Conservation (phyloP, 2,113 vertebrate species). For the Scytalopus superciliaris region DNA sequence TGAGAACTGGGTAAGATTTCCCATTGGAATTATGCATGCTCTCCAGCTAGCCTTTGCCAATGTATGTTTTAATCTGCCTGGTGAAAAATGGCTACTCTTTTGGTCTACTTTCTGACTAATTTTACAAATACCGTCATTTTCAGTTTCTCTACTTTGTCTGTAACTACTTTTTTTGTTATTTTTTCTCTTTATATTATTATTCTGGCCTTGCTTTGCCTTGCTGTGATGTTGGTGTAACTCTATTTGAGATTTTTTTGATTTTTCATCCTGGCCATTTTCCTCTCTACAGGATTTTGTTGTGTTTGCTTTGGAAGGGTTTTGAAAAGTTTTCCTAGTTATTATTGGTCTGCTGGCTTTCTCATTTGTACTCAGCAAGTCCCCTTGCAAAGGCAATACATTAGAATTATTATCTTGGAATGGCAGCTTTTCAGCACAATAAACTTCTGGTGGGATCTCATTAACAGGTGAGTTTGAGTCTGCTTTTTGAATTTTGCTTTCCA, state of each 20-base stretch:
- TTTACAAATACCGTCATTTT: background rate
- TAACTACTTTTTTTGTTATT: background rate
- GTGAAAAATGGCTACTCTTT: background rate
- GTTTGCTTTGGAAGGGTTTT: constrained; percentile 32
- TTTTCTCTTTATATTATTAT: background rate
- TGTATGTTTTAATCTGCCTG: background rate
- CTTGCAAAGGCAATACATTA: background rate
- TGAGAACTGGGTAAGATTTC: background rate
- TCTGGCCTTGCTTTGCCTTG: constrained; percentile 16
- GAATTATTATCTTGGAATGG: background rate
- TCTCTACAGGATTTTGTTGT: background rate
- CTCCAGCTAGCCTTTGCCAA: constrained; percentile 31
- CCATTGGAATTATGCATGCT: background rate
- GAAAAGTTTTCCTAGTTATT: constrained; percentile 20
- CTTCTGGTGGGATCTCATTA: background rate
- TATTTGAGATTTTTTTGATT: background rate
- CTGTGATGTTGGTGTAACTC: background rate
- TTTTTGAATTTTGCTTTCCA: background rate
- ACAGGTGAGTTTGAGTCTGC: background rate
- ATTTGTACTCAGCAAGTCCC: background rate
- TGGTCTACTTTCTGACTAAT: background rate
- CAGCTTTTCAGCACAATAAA: background rate
- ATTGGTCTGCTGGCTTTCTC: background rate
- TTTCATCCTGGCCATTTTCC: background rate
- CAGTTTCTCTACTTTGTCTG: background rate